Evolutionary conservation across 2,888 invertebrate species (phyloP), one percentile per base, ranked within the genome.

Genomic region (Unio delphinus): DNA sequence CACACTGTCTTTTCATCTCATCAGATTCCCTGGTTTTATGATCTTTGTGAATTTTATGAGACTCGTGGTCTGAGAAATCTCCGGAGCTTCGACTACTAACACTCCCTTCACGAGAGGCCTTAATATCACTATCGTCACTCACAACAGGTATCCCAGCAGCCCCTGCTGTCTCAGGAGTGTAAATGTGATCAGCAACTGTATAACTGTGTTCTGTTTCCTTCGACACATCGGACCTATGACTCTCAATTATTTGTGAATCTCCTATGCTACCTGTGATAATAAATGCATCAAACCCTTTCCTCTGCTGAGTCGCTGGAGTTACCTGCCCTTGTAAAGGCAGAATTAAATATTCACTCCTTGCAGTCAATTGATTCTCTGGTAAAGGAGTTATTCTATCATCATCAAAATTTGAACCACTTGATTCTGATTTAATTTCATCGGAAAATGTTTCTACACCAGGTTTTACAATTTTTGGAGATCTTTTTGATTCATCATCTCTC

Each of bases 401-500:
- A 20, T 74, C 68, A 54, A 68, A 68, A 67, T 65, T 69, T 23
- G 68, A 72, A 26, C 71, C 75, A 69, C 72, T 68, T 57, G 58
- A 68, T 45, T 45, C 45, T 11, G 45, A 45, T 45, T 15, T 45
- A 15, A 45, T 45, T 45, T 45, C 45, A 45, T 45, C 45, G 3
- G 45, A 45, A 45, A 45, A 45, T 45, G 45, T 45, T 45, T 45
- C 45, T 15, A 15, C 45, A 45, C 45, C 45, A 45, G 45, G 15
- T 45, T 45, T 45, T 45, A 45, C 11, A 45, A 45, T 45, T 45
- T 45, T 45, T 15, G 73, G 66, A 30, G 73, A 64, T 69, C 80
- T 65, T 55, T 69, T 74, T 5, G 69, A 68, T 20, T 70, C 71
- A 54, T 73, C 70, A n/a, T 89, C 90, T 15, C 93, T 93, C 88